phyloP scores from a whole-genome alignment of 2,797 vertebrate genomes.

The Octomys mimax region DNA sequence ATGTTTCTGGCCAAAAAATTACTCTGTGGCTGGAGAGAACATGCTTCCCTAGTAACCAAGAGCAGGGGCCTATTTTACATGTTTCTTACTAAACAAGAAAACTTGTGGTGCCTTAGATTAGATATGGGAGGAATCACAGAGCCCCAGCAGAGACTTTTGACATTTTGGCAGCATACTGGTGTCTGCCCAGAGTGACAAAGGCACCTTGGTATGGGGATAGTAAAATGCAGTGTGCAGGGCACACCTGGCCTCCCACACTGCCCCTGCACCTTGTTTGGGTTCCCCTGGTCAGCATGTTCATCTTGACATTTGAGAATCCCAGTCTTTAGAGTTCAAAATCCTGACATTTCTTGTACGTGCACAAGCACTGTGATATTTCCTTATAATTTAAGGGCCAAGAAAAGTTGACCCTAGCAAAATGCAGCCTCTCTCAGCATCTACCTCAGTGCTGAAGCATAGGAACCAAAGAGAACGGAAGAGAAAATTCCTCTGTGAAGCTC shows the following conservation, averaged over 20 bases:
- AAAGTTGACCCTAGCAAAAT: not conserved
- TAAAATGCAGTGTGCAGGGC: not conserved
- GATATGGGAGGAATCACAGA: not conserved
- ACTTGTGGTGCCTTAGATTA: not conserved
- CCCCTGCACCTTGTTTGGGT: not conserved
- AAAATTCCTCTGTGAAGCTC: not conserved
- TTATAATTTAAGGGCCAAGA: slow-evolving; percentile 50
- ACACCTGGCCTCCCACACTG: not conserved
- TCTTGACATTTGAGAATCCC: slow-evolving; percentile 36
- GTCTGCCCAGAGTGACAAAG: not conserved
- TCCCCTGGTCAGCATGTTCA: not conserved
- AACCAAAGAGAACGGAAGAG: not conserved
- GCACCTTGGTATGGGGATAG: not conserved
- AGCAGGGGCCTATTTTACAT: not conserved
- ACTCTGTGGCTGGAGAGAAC: slow-evolving; percentile 3
- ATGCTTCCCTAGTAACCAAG: not conserved
- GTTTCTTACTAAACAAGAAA: slow-evolving; percentile 39
- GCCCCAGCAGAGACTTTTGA: not conserved
- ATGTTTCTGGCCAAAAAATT: not conserved
- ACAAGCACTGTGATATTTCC: slow-evolving; percentile 25
- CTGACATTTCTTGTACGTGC: not conserved
- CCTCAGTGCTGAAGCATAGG: not conserved
- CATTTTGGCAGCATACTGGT: not conserved
- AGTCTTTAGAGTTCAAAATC: slow-evolving; percentile 27
- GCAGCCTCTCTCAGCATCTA: not conserved